Evolutionary conservation across 53 echinoderm and acorn worm genomes (phyloP), one percentile per base, ranked within the genome.

Genomic region (Arbacia lixula): DNA sequence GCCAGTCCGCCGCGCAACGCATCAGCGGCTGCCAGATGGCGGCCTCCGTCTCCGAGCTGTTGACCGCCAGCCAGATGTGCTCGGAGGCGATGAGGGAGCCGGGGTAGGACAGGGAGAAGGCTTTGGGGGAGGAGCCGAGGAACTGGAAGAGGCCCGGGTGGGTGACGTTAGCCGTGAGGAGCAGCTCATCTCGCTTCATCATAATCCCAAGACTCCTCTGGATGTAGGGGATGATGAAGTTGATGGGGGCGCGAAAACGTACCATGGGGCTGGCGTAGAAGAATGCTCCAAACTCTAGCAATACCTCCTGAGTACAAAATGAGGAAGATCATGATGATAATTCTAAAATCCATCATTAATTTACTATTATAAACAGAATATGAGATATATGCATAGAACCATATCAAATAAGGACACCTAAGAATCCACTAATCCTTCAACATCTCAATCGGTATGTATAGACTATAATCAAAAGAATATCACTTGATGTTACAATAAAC

Each of bases 191-290:
- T 32, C 83, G 12, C 24, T 63, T 89, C 14, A 66, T 89, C 12
- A 96, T 69, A 65, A 96, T 75, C 49, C 96, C 96, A 2, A 89
- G 55, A 54, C 91, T 93, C 4, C 85, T 40, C 11, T 72, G 36
- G 69, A 93, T 63, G 79, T 83, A 93, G 6, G 93, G 96, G 24
- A 96, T 68, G 21, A 96, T 87, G 54, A 96, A 71, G 51, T 88
- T 91, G 57, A 96, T 79, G 14, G 96, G 96, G 16, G 96, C 93
- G 4, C 96, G 87, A 84, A 96, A 91, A 4, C 96, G 87, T 31
- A 89, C 80, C 22, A 78, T 87, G 29, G 96, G 96, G 37, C 89
- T 87, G 25, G 90, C 88, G 53, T 89, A 96, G 77, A 91, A 93
- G 69, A 91, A 85, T 28, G 85, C 96, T 46, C 93, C 96, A 71